A percentile compares a stretch with the other conserved stretches of the same genome.
Conservation (phyloP, 2,888 invertebrate genomes). For the Zhuqinia jingwanae region DNA sequence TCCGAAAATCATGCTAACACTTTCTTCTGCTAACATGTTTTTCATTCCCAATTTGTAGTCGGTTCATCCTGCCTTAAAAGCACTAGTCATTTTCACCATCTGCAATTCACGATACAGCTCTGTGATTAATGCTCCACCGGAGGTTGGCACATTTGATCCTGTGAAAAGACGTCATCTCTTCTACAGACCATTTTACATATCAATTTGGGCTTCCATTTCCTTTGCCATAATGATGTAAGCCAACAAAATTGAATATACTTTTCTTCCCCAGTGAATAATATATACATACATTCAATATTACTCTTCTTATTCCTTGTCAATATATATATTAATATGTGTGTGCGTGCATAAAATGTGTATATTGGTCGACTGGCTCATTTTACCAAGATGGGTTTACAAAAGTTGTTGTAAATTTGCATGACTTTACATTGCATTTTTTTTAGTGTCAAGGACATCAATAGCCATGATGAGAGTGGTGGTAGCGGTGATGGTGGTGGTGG, state of each 20-base stretch:
- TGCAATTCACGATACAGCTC: conserved; percentile 77
- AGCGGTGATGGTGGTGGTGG: background rate
- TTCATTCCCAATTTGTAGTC: conserved; percentile 55
- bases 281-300: background rate
- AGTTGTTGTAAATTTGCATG: background rate
- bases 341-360: background rate
- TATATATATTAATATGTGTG: too few relatives aligned
- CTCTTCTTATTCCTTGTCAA: too few relatives aligned
- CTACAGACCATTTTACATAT: conserved; percentile 75
- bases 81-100: conserved; percentile 74
- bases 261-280: background rate
- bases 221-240: conserved; percentile 49
- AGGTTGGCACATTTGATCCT: conserved; percentile 77
- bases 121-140: conserved; percentile 74
- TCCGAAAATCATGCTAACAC: background rate
- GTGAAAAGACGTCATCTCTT: conserved; percentile 70
- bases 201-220: conserved; percentile 58
- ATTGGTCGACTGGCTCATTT: background rate
- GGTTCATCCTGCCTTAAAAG: conserved; percentile 68
- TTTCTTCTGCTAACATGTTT: background rate
- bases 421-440: conserved; percentile 6
- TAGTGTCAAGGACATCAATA: conserved; percentile 45
- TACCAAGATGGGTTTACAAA: background rate
- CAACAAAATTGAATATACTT: conserved; percentile 13
- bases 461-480: background rate